phyloP scores from a whole-genome alignment of 2,888 invertebrate genomes.

The Melanotus villosus region DNA sequence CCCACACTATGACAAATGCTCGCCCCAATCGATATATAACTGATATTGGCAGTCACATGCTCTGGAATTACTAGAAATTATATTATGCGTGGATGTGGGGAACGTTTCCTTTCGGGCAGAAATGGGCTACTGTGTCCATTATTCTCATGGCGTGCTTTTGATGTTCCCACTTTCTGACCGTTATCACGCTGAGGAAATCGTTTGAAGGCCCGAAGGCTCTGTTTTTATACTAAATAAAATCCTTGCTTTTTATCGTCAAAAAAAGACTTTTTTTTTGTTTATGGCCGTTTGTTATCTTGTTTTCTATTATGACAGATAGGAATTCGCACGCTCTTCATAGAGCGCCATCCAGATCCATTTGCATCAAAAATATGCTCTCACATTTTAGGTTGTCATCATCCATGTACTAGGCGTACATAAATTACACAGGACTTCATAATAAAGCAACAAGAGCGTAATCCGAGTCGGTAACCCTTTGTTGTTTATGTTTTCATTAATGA shows the following conservation, averaged over 20 bases:
- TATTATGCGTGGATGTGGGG: constrained; percentile 14
- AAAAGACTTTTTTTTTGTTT: constrained; percentile 2
- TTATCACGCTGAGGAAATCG: constrained; percentile 34
- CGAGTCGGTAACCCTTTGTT: too few relatives aligned
- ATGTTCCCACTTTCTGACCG: constrained; percentile 36
- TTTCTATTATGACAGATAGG: not conserved
- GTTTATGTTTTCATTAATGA: too few relatives aligned
- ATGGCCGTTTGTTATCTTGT: not conserved
- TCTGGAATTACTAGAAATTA: constrained; percentile 41
- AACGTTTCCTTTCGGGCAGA: constrained; percentile 15
- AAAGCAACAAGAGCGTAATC: too few relatives aligned
- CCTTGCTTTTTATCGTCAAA: not conserved
- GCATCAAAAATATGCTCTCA: not conserved
- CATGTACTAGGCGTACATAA: too few relatives aligned
- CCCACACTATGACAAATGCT: constrained; percentile 69
- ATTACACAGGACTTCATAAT: too few relatives aligned
- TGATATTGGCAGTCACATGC: constrained; percentile 65
- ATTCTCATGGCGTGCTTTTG: constrained; percentile 29
- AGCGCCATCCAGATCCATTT: too few relatives aligned
- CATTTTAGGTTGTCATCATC: too few relatives aligned
- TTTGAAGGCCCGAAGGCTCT: constrained; percentile 24
- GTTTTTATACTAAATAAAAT: constrained; percentile 26
- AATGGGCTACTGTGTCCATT: constrained; percentile 18
- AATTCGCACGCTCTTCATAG: too few relatives aligned
- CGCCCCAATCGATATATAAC: constrained; percentile 68